phyloP scores from a whole-genome alignment of 1,140 invertebrate genomes.

The Octopus bimaculoides region DNA sequence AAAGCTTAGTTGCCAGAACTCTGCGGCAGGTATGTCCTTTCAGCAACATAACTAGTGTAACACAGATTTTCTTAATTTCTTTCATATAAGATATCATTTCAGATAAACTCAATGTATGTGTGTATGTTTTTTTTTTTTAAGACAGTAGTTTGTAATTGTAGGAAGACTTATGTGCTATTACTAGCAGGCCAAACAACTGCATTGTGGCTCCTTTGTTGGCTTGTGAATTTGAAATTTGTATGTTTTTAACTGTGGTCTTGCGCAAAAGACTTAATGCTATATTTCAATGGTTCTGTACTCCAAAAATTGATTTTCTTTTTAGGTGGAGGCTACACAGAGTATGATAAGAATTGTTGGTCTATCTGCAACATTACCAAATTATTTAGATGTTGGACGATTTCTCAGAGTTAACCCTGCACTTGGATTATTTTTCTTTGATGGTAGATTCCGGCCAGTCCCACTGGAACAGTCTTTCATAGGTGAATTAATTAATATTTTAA shows the following conservation, averaged over 20 bases:
- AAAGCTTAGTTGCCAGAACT: conserved; percentile 93
- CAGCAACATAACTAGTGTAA: not conserved
- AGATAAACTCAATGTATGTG: no score
- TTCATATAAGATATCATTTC: no score
- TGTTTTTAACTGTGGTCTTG: no score
- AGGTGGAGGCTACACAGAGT: conserved; percentile 90
- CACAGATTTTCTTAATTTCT: no score
- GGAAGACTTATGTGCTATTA: no score
- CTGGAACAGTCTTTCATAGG: conserved; percentile 70
- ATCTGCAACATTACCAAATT: conserved; percentile 97
- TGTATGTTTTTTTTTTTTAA: no score
- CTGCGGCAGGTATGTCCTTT: conserved; percentile 70
- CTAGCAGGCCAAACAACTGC: no score
- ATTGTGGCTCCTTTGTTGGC: no score
- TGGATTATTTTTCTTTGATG: conserved; percentile 97
- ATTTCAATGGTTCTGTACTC: no score
- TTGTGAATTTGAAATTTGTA: no score
- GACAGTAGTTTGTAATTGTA: no score
- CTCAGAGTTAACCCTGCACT: conserved; percentile 88
- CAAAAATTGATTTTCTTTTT: conserved; percentile 24
- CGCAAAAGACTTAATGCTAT: no score
- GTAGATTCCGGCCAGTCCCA: conserved; percentile 93
- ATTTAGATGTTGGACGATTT: conserved; percentile 93
- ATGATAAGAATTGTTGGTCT: conserved; percentile 98
- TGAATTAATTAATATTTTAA: conserved; percentile 20